Evolutionary conservation across 2,113 vertebrate genomes (phyloP), one percentile per base, ranked within the genome.

Genomic region (Xerus inauris): DNA sequence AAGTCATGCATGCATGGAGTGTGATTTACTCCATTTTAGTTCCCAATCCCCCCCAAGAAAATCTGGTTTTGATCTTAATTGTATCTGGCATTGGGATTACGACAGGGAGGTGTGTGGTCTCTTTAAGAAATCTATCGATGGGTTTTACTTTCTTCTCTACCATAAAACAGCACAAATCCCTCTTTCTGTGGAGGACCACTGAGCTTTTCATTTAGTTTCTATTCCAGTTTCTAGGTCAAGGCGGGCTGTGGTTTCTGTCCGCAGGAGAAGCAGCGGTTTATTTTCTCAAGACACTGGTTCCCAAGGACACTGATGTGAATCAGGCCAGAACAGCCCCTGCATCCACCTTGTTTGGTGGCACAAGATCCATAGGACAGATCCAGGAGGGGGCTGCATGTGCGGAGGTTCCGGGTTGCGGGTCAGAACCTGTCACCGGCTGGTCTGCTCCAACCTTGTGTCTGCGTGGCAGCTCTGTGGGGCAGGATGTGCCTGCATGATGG

Each of bases 351-450:
- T 14, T 38, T 51, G 40, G 80, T 3, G 24, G 32, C 8, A 0
- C 1, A 3, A 22, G 19, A 57, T 65, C 45, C 51, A 32, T 0
- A 11, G 3, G n/a, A 45, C 47, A 75, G 42, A 22, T n/a, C 12
- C 35, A n/a, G 26, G 6, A 10, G 32, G 28, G 4, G 24, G n/a
- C 72, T 88, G 72, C 12, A 0, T 6, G 12, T 62, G 0, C 85
- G 84, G 9, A 3, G 1, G 20, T 0, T 0, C 92, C 92, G 75
- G 93, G 76, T 1, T 67, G 20, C 8, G 67, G 64, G 67, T 26
- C n/a, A 84, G 49, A 96, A 67, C 85, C 87, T 97, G 94, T 40
- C 97, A 97, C 96, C 92, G 82, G 65, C 96, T 89, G 92, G 86
- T 96, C 97, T 93, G 71, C 16, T 22, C 89, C 22, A 35, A n/a